Evolutionary conservation across 2,113 vertebrate species (phyloP), one percentile per base, ranked within the genome.

Genomic region (Chaenogobius annularis): DNA sequence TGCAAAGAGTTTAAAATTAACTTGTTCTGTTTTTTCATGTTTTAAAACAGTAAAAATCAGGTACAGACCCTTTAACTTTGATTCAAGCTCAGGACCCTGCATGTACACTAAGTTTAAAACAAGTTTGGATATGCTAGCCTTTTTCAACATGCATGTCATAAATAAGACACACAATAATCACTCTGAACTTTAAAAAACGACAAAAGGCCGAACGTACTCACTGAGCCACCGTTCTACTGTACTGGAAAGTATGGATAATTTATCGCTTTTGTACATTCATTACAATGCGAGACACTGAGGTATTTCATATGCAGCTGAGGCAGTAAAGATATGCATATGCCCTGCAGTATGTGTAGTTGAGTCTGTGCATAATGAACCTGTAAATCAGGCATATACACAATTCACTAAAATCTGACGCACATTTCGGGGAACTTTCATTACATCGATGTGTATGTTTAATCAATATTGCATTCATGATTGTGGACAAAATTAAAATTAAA

Each of bases 321-420:
- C 19, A 43, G 35, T 43, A 63, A 63, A 63, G 61, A 63, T 63
- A 63, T 63, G 61, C 31, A 19, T 43, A 35, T 19, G 35, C 15
- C 17, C 59, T 37, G 26, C 19, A 43, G 61, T 5, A 35, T 14
- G n/a, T 43, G 35, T 37, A 26, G 9, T 11, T 20, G 10, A n/a
- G 19, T 35, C 10, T 19, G 37, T 40, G 1, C 10, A 9, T 63
- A 43, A 43, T 63, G 35, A 62, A 40, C 19, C 17, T 63, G 17
- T 63, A 63, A 63, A 63, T 63, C 37, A 20, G 17, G 12, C n/a
- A 10, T 20, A 54, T 0, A 54, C n/a, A 54, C 50, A 10, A 54
- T n/a, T n/a, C 50, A 54, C n/a, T 19, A n/a, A 54, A n/a, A 54
- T 10, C 50, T 5, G 3, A 50, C 15, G 0, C 14, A 50, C 15